phyloP scores from a whole-genome alignment of 2,888 invertebrate genomes.

The Machimus rusticus region DNA sequence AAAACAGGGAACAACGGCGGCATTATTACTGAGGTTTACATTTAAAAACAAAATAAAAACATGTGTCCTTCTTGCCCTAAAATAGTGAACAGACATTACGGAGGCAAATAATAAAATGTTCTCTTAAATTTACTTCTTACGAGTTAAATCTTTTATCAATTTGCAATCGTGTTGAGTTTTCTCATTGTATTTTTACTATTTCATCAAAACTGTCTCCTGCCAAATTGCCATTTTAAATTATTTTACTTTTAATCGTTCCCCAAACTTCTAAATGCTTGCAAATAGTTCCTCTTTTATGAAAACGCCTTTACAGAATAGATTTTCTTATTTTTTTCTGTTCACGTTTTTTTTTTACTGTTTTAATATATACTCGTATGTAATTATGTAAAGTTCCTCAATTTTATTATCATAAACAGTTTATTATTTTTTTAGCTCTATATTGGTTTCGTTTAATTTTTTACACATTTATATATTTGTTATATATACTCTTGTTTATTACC shows the following conservation, averaged over 20 bases:
- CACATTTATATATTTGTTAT: constrained; percentile 44
- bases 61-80: not conserved
- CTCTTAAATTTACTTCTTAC: not conserved
- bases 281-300: constrained; percentile 41
- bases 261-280: not conserved
- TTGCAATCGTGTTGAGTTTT: not conserved
- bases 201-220: not conserved
- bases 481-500: constrained; percentile 37
- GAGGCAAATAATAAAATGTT: not conserved
- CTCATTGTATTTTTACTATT: not conserved
- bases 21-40: not conserved
- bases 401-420: constrained; percentile 24
- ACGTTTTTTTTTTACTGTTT: constrained; percentile 7
- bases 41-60: not conserved
- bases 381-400: constrained; percentile 20
- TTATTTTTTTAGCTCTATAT: constrained; percentile 44
- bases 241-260: constrained; percentile 46
- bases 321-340: constrained; percentile 12
- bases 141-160: not conserved
- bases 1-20: not conserved
- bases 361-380: constrained; percentile 28
- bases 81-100: not conserved
- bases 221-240: not conserved
- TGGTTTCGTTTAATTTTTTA: constrained; percentile 50
- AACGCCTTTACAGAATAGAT: constrained; percentile 16